These are phyloP conservation scores for Epizoanthus rinbou DNA, from an alignment of 92 coral and sea anemone genomes.

Conservation along the genomic window DNA sequence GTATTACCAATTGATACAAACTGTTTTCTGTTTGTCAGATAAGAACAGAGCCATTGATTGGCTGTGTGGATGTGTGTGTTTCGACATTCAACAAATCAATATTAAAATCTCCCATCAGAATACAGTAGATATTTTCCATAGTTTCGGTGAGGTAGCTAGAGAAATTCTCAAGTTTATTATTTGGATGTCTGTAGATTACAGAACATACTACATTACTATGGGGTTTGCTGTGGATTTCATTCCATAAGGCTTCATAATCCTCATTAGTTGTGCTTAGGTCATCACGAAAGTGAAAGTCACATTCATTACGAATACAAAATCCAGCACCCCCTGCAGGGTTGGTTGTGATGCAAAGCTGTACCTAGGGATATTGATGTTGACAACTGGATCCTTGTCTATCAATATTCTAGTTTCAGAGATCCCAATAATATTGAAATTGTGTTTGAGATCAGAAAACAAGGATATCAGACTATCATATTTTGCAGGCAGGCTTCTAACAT, in stretches of 20 bases:
- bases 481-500: too few species aligned
- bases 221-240: slow-evolving; percentile 12
- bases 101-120: too few species aligned
- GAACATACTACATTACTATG: background rate
- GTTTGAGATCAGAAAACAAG: too few species aligned
- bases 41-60: background rate
- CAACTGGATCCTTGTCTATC: background rate
- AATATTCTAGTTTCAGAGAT: slow-evolving; percentile 35
- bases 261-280: slow-evolving; percentile 33
- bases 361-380: slow-evolving; percentile 36
- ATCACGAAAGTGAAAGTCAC: slow-evolving; percentile 36
- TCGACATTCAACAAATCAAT: too few species aligned
- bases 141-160: background rate
- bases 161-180: background rate
- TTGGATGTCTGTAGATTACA: too few species aligned
- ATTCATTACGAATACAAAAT: slow-evolving; percentile 33
- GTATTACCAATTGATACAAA: too few species aligned
- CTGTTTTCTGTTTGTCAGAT: background rate
- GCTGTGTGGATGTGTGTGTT: background rate
- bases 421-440: too few species aligned
- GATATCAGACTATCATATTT: too few species aligned
- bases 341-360: slow-evolving; percentile 52
- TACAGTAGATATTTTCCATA: background rate
- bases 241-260: slow-evolving; percentile 24
- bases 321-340: slow-evolving; percentile 34